Evolutionary conservation across 2,113 vertebrate genomes (phyloP), one percentile per base, ranked within the genome.

Genomic region (Trichechus manatus): DNA sequence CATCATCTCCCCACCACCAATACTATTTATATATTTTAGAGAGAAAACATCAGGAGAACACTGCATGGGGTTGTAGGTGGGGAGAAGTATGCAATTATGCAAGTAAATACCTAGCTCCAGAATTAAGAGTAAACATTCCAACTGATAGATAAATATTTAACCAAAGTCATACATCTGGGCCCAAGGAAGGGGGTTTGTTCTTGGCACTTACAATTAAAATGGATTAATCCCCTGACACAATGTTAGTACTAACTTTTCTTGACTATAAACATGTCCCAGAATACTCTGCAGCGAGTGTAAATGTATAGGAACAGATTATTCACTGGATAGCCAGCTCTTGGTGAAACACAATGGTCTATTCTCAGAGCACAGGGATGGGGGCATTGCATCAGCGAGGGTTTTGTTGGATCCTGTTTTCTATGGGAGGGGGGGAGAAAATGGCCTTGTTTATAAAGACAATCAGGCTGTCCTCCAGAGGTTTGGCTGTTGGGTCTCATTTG

Each of bases 141-240:
- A 98, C 85, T 97, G 61, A 33, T 95, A 87, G 97, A 98, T 98
- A 99, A 99, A 99, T 98, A 99, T 99, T 99, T 99, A 98, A 98
- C 90, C 83, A 94, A 97, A 96, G 0, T 63, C 92, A 98, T 98
- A 97, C 94, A 97, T 98, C 96, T 97, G 96, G 95, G 97, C 82
- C 81, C 97, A 98, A 98, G 96, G 92, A 94, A 97, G 86, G 42
- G 84, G 87, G 33, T 95, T 83, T 87, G 61, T 70, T 95, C 97
- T 97, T 96, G 93, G 91, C 97, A 98, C 95, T 98, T 97, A 79
- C 82, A 97, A 97, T 0, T 10, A 98, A 98, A 98, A 97, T 95
- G 97, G 97, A 98, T 98, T 98, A 98, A 97, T 95, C 89, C 44
- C 92, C 95, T 97, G 98, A 98, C 98, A 93, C 74, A 96, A 64